Conservation (phyloP, 2,888 invertebrate genomes). For the Nephrotoma appendiculata region DNA sequence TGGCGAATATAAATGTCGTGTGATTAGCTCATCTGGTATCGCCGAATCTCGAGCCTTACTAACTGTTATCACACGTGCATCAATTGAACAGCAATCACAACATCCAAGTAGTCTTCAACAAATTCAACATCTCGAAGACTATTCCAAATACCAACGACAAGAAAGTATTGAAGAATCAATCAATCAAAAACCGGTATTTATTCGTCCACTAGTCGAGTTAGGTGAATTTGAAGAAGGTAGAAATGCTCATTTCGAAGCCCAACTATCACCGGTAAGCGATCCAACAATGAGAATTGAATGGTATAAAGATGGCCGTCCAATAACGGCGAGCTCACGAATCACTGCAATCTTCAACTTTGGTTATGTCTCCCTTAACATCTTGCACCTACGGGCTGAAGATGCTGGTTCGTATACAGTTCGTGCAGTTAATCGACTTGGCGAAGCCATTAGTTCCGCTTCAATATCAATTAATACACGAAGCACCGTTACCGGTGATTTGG, state of each 20-base stretch:
- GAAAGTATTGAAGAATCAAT: constrained; percentile 71
- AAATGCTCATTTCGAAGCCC: constrained; percentile 87
- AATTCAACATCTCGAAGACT: constrained; percentile 82
- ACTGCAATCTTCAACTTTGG: constrained; percentile 98
- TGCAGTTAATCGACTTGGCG: constrained; percentile 80
- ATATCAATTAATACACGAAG: constrained; percentile 63
- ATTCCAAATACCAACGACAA: constrained; percentile 71
- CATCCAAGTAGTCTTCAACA: constrained; percentile 84
- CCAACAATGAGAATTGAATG: constrained; percentile 90
- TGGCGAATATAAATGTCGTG: constrained; percentile 83
- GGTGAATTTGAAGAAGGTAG: constrained; percentile 80
- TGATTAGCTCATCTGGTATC: constrained; percentile 71
- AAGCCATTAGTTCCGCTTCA: constrained; percentile 72
- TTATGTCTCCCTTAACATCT: constrained; percentile 94
- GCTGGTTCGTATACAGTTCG: constrained; percentile 86
- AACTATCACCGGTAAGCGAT: constrained; percentile 82
- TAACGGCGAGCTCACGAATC: constrained; percentile 94
- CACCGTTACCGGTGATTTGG: constrained; percentile 73
- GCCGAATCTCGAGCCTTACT: constrained; percentile 74
- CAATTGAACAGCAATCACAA: constrained; percentile 77
- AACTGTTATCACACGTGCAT: constrained; percentile 63
- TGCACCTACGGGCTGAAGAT: constrained; percentile 98
- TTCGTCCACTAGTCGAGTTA: constrained; percentile 71
- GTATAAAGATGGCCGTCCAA: constrained; percentile 88
- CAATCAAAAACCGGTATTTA: constrained; percentile 73